Base-by-base conservation (phyloP, 2,797 vertebrate species). In the Aldrovandia affinis region DNA sequence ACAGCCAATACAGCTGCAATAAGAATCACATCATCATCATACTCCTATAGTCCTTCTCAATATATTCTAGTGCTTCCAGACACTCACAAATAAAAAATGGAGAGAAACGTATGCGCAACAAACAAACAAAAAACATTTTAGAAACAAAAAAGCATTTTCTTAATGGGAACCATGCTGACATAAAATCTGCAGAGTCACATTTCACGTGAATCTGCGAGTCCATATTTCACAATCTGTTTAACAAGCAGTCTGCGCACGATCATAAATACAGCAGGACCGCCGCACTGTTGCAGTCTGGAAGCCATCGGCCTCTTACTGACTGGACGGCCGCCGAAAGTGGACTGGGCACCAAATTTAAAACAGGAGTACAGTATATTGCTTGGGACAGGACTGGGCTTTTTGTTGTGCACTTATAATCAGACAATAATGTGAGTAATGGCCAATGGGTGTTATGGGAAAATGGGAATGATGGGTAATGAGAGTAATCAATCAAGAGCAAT, bases 1-100 rank as follows among this genome's bases (percentile, higher is more conserved):
- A 83, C 63, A 86, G 89, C 83, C 90, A 86, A 89, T 85, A 89
- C 92, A 92, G 91, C 91, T 91, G 88, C 89, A 89, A 90, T 90
- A 91, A 91, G 65, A 83, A 86, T 89, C 86, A 87, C 86, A 89
- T 89, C 89, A 86, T 39, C 77, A 82, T 80, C 89, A 73, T 79
- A 79, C 86, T 90, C 87, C 87, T 86, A 91, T 89, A n/a, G n/a
- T n/a, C n/a, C 89, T 90, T 88, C 89, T 83, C 88, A 87, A 92
- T 91, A 85, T 88, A 87, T 85, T 85, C 85, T 82, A 84, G 80
- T 84, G 42, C 83, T 88, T 54, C 8, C 82, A 86, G 81, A 87
- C 44, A 83, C 85, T 85, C 84, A 44, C 52, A 85, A 89, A 92
- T 90, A 86, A 90, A 54, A 90, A 89, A 88, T 87, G 88, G 89